phyloP scores from a whole-genome alignment of 2,888 invertebrate genomes.

The Ceraclea dissimilis region DNA sequence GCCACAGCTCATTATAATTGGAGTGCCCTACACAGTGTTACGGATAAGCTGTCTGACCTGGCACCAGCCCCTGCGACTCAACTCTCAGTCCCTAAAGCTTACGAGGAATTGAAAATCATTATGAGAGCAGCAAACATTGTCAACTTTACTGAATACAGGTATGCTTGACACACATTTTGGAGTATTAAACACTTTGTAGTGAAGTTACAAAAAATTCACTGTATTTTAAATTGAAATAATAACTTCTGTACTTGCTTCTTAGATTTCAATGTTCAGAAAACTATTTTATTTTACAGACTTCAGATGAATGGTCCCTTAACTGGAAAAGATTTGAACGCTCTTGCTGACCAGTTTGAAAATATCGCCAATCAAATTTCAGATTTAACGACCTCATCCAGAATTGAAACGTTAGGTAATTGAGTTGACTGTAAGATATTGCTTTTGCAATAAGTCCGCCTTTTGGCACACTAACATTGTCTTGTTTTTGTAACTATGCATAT shows the following conservation, averaged over 20 bases:
- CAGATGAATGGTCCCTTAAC: conserved; percentile 56
- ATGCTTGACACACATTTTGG: background rate
- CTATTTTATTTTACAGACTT: conserved; percentile 30
- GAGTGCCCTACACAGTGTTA: conserved; percentile 50
- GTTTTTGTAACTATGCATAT: too few species aligned
- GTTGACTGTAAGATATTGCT: conserved; percentile 9
- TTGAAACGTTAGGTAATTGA: conserved; percentile 58
- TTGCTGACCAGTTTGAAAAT: conserved; percentile 59
- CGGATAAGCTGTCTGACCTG: conserved; percentile 46
- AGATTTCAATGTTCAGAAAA: too few species aligned
- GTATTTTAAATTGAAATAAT: too few species aligned
- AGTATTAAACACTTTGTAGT: too few species aligned
- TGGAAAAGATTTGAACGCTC: conserved; percentile 54
- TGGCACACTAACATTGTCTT: too few species aligned
- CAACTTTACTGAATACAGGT: conserved; percentile 54
- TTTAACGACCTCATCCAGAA: conserved; percentile 59
- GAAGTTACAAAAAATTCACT: too few species aligned
- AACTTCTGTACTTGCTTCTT: too few species aligned
- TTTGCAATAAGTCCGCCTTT: too few species aligned
- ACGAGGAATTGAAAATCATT: conserved; percentile 50
- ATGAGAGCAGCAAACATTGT: conserved; percentile 49
- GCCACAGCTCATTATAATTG: conserved; percentile 58
- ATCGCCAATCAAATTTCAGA: conserved; percentile 63
- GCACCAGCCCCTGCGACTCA: conserved; percentile 47
- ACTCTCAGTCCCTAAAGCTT: conserved; percentile 52